Evolutionary conservation across 2,888 invertebrate genomes (phyloP), one percentile per base, ranked within the genome.

Genomic region (Crioceris asparagi): DNA sequence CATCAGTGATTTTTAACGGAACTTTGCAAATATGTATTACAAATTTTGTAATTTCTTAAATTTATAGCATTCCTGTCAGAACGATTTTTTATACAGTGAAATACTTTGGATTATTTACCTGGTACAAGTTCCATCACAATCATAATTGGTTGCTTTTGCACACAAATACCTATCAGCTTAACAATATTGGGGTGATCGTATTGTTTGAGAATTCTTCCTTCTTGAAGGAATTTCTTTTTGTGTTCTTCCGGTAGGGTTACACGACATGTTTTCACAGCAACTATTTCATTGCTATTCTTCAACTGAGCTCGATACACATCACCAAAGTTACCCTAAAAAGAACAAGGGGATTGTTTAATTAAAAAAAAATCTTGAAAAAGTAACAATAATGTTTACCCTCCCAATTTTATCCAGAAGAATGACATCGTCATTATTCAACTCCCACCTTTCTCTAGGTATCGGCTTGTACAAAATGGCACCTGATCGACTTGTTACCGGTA

Each of bases 101-200:
- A 29, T n/a, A 38, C 18, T n/a, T 8, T 16, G 21, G 32, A 26
- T 19, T 25, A 40, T 55, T 59, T 60, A 83, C 85, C 84, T 50
- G 84, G 79, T 30, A 94, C 94, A 43, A 92, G 74, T 68, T 97
- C 97, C 96, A 97, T 96, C 19, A 97, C 93, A 55, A 97, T 94
- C 93, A 96, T 94, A 39, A 97, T 93, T 0, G 97, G 97, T 55
- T 94, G 93, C 58, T 93, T 90, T 65, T 94, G 94, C 45, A 94
- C 94, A 53, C 94, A 96, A 52, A 97, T 94, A 17, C 97, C 97
- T 51, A 94, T 93, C 25, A 97, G 76, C 57, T 88, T 79, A 23
- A 96, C 96, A 47, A 96, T 90, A 66, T 96, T 96, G 1, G 91
- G 90, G 65, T 96, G 96, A 62, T 93, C 86, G 62, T 96, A 96